Evolutionary conservation across 2,888 invertebrate species (phyloP).

Genomic region (Tridacna crocea): DNA sequence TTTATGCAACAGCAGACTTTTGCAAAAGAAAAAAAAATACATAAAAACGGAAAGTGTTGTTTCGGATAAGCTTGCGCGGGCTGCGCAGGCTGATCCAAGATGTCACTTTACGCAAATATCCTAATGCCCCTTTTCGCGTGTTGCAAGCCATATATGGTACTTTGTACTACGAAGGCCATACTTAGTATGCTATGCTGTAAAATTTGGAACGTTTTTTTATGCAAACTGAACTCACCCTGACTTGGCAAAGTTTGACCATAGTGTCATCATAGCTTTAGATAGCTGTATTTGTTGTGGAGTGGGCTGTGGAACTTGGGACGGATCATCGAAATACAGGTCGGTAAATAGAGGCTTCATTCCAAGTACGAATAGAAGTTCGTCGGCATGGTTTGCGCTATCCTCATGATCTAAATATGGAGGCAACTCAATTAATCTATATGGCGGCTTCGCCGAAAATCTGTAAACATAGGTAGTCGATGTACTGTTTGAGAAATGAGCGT

Average conservation of each 20-base stretch:
- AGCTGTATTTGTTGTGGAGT: neutral
- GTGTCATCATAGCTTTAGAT: slow-evolving; percentile 8
- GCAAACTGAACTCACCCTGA: neutral
- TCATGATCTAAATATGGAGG: neutral
- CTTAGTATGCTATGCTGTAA: too few species aligned
- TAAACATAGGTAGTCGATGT: slow-evolving; percentile 21
- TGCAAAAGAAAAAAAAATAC: too few species aligned
- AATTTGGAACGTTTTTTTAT: too few species aligned
- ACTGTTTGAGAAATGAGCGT: slow-evolving; percentile 3
- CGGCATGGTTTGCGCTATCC: slow-evolving; percentile 3
- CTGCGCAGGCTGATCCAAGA: too few species aligned
- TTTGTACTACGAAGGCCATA: too few species aligned
- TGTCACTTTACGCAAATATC: too few species aligned
- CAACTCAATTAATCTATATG: neutral
- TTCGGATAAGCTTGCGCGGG: too few species aligned
- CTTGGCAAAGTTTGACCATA: slow-evolving; percentile 20
- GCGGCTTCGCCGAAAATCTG: neutral
- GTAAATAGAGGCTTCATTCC: neutral
- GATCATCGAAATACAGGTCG: neutral
- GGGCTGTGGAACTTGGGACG: neutral
- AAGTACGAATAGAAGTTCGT: slow-evolving; percentile 3
- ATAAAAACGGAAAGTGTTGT: too few species aligned
- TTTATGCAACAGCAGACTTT: too few species aligned
- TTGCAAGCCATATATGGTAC: too few species aligned
- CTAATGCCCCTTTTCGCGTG: too few species aligned